These are phyloP conservation scores for Chrysogorgia sp. DNA, from an alignment of 92 coral and sea anemone genomes.

Conservation along the genomic window DNA sequence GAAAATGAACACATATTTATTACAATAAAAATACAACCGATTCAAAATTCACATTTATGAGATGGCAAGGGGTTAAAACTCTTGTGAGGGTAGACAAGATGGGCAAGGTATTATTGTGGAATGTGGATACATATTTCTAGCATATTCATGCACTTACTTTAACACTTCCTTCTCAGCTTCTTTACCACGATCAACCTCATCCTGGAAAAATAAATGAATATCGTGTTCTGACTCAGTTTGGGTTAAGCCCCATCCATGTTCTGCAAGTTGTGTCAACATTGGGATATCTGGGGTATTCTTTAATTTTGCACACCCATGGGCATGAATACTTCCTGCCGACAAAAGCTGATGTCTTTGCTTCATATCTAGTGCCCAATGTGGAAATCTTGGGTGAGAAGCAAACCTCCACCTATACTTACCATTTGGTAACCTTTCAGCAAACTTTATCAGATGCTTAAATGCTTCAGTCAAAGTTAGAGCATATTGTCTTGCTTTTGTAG, in stretches of 20 bases:
- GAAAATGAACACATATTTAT: not conserved
- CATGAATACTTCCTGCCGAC: conserved; percentile 9
- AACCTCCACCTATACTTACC: conserved; percentile 27
- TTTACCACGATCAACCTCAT: not conserved
- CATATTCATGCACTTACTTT: not conserved
- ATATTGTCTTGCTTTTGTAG: conserved; percentile 8
- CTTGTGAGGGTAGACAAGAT: not conserved
- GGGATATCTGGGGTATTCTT: not conserved
- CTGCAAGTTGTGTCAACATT: not conserved
- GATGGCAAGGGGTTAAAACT: no score
- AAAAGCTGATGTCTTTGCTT: conserved; percentile 11
- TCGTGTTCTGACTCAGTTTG: not conserved
- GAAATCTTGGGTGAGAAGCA: conserved; percentile 26
- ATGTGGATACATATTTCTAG: not conserved
- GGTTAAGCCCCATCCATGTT: not conserved
- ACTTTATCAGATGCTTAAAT: conserved; percentile 25
- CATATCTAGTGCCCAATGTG: conserved; percentile 18
- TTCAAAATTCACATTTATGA: not conserved
- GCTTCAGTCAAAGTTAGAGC: not conserved
- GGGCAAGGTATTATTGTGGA: no score
- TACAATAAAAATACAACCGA: not conserved
- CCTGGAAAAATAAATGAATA: not conserved
- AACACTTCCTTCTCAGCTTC: conserved; percentile 12
- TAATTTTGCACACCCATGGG: conserved; percentile 3
- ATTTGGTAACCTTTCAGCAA: conserved; percentile 12